These are phyloP conservation scores for Noctuana brunneofusca DNA, from an alignment of 2,888 invertebrate species.

Conservation along the genomic window DNA sequence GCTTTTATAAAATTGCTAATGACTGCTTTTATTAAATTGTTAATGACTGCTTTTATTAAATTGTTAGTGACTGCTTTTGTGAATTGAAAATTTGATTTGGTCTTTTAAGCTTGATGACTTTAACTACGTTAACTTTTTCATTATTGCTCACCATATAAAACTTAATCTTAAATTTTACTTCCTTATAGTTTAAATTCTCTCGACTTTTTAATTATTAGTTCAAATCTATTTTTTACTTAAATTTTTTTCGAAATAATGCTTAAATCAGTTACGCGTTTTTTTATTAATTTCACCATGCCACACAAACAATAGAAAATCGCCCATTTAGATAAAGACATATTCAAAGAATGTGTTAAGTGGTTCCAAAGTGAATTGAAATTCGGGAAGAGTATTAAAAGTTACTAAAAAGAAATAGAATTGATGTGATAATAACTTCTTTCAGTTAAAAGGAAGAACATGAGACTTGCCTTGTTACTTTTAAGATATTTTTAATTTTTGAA, in stretches of 20 bases:
- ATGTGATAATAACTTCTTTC: background rate
- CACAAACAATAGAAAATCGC: constrained; percentile 29
- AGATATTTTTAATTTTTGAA: background rate
- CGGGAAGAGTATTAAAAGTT: constrained; percentile 35
- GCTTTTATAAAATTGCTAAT: background rate
- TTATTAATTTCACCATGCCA: background rate
- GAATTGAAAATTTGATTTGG: background rate
- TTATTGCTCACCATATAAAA: background rate
- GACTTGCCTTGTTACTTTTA: background rate
- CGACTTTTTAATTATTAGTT: constrained; percentile 5
- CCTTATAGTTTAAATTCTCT: constrained; percentile 13
- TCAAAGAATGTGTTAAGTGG: constrained; percentile 50
- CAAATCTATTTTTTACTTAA: background rate
- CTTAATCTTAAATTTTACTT: background rate
- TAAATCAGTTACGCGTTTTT: too few relatives aligned
- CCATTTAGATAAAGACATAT: constrained; percentile 27
- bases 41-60: too few relatives aligned
- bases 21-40: too few relatives aligned
- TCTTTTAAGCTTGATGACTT: background rate
- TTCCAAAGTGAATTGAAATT: constrained; percentile 48
- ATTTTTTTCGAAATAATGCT: background rate
- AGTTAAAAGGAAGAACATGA: background rate
- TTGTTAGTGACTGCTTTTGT: too few relatives aligned
- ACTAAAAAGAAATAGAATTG: constrained; percentile 23
- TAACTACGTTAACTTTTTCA: background rate